Conservation (phyloP, 2,113 vertebrate species). For the Nycticebus coucang region DNA sequence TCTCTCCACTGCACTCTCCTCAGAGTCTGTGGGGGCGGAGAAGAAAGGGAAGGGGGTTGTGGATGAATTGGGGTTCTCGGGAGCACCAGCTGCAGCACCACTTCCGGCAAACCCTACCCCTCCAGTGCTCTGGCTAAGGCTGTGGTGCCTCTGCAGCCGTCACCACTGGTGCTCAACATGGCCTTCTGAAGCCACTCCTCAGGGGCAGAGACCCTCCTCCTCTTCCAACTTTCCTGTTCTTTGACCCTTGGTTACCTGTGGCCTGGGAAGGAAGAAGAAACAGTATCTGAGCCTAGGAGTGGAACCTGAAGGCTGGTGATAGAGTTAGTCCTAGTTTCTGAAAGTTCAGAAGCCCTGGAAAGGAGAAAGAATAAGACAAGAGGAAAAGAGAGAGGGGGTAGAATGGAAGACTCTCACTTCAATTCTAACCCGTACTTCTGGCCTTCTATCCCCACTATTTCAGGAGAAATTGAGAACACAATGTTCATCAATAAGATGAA, state of each 20-base stretch:
- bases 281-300: conserved; percentile 18
- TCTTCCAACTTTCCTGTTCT: not conserved
- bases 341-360: conserved; percentile 82
- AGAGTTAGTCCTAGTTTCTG: conserved; percentile 60
- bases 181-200: conserved; percentile 37
- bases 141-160: conserved; percentile 58
- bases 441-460: conserved; percentile 95
- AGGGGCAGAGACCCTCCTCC: not conserved
- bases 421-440: conserved; percentile 99
- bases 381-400: conserved; percentile 87
- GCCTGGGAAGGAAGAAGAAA: not conserved
- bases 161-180: conserved; percentile 69
- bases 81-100: too few relatives aligned
- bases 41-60: too few relatives aligned
- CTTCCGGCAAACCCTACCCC: conserved; percentile 61
- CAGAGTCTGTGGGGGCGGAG: too few relatives aligned
- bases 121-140: conserved; percentile 66
- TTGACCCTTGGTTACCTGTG: conserved; percentile 31
- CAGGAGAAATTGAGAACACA: conserved; percentile 97
- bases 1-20: too few relatives aligned
- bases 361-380: conserved; percentile 79
- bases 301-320: conserved; percentile 24
- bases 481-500: conserved; percentile 99
- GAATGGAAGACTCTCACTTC: conserved; percentile 99
- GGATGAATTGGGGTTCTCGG: too few relatives aligned